phyloP scores from a whole-genome alignment of 2,797 vertebrate genomes.

The Tenualosa ilisha region DNA sequence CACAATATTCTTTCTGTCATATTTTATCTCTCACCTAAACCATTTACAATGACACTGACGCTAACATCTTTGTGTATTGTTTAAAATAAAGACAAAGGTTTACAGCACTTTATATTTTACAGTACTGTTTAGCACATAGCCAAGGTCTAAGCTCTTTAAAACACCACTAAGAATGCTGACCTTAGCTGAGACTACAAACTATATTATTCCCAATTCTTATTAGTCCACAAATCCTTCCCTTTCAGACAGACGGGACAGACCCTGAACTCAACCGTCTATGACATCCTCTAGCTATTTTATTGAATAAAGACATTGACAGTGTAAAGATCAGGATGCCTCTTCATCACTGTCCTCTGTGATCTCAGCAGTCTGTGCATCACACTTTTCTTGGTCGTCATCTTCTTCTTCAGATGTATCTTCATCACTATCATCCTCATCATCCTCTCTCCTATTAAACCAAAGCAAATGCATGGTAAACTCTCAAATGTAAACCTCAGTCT shows the following conservation, averaged over 20 bases:
- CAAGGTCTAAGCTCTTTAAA: not conserved
- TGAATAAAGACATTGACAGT: not conserved
- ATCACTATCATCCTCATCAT: slow-evolving; percentile 53
- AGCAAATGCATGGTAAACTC: slow-evolving; percentile 34
- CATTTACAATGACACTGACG: too few species aligned
- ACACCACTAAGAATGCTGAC: not conserved
- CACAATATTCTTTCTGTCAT: not conserved
- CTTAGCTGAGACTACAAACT: not conserved
- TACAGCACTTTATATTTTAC: too few species aligned
- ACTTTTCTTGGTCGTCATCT: slow-evolving; percentile 52
- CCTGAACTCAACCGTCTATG: not conserved
- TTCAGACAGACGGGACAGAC: not conserved
- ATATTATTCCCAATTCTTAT: not conserved
- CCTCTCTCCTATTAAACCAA: slow-evolving; percentile 58
- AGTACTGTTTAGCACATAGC: not conserved
- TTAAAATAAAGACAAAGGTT: too few species aligned
- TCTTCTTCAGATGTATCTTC: slow-evolving; percentile 53
- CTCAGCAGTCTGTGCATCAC: not conserved
- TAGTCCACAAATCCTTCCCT: not conserved
- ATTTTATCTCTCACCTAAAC: not conserved
- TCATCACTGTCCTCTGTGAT: not conserved
- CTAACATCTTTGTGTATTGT: too few species aligned
- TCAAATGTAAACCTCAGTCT: not conserved
- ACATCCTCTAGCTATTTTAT: not conserved
- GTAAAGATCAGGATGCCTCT: not conserved